These are phyloP conservation scores for Actinia equina DNA, from an alignment of 64 coral and sea anemone genomes.

Conservation along the genomic window DNA sequence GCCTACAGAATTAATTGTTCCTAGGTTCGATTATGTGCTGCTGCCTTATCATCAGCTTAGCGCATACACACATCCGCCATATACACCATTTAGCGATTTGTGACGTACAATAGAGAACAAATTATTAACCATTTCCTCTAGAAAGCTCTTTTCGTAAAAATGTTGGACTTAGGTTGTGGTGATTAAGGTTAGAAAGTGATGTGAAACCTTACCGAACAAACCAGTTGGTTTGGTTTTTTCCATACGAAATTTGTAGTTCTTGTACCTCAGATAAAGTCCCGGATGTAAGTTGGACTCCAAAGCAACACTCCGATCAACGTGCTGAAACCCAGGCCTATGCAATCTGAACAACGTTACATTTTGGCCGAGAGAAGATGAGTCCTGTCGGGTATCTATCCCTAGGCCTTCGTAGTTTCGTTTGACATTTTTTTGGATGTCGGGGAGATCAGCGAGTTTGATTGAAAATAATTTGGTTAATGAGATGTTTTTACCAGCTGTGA, in stretches of 20 bases:
- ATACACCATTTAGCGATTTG: too few relatives aligned
- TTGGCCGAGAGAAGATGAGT: constrained; percentile 48
- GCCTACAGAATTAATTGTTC: too few relatives aligned
- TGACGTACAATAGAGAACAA: too few relatives aligned
- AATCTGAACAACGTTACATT: constrained; percentile 67
- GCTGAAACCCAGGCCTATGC: constrained; percentile 83
- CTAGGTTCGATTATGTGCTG: too few relatives aligned
- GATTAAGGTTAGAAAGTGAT: too few relatives aligned
- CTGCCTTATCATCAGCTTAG: constrained; percentile 42
- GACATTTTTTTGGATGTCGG: constrained; percentile 32
- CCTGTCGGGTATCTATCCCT: constrained; percentile 42
- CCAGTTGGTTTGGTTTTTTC: constrained; percentile 72
- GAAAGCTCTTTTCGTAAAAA: too few relatives aligned
- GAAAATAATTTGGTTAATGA: constrained; percentile 54
- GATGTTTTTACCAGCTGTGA: constrained; percentile 78
- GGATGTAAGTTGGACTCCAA: constrained; percentile 71
- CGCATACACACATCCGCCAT: too few relatives aligned
- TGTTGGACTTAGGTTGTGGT: too few relatives aligned
- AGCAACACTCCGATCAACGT: constrained; percentile 67
- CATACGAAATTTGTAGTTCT: constrained; percentile 98
- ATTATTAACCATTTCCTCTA: too few relatives aligned
- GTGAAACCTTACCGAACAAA: constrained; percentile 82
- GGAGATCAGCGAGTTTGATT: not conserved
- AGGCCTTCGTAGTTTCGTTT: constrained; percentile 22
- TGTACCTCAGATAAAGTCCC: constrained; percentile 90